Conservation (phyloP, 2,113 vertebrate species). For the Octodon degus region DNA sequence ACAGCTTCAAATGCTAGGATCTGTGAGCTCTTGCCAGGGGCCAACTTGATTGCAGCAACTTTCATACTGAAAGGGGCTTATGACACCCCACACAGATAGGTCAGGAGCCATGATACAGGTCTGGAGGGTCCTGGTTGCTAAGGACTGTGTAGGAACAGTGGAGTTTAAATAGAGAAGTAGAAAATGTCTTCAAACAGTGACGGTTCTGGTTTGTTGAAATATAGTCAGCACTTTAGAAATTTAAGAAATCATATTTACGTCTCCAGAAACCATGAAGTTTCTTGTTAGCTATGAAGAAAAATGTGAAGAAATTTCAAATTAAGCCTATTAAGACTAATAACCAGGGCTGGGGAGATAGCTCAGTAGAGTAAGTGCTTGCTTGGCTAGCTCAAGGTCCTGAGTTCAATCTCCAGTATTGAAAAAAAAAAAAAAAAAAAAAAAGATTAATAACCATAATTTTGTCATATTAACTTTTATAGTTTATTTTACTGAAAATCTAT, state of each 20-base stretch:
- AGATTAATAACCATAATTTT: not conserved
- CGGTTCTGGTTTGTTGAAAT: not conserved
- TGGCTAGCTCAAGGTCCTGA: too few relatives aligned
- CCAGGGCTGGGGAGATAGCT: too few relatives aligned
- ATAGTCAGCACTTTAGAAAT: not conserved
- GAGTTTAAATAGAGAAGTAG: not conserved
- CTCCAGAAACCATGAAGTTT: not conserved
- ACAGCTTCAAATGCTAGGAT: not conserved
- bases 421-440: too few relatives aligned
- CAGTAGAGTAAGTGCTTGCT: too few relatives aligned
- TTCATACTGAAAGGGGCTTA: not conserved
- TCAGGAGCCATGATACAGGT: too few relatives aligned
- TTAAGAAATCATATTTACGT: not conserved
- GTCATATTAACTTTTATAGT: not conserved
- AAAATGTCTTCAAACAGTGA: not conserved
- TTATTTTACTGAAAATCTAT: not conserved
- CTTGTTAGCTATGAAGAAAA: not conserved
- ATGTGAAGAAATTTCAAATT: not conserved
- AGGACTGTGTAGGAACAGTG: not conserved
- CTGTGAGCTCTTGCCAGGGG: not conserved
- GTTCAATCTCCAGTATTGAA: too few relatives aligned
- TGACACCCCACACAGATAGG: not conserved
- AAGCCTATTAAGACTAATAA: not conserved
- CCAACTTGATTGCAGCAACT: fast-evolving
- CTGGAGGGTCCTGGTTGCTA: not conserved